Conservation (phyloP, 2,113 vertebrate genomes). For the pig (Sus scrofa) region T2T-Sscrofa CM000824.6:46879001-46879500, state of each 20-base stretch:
- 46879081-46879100: rapidly evolving
- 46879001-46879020: neutral
- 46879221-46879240: neutral
- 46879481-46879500: neutral
- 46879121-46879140: neutral
- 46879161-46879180: neutral
- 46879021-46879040: neutral
- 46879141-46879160: neutral
- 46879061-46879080: neutral
- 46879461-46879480: neutral
- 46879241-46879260: rapidly evolving
- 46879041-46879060: neutral
- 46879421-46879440: neutral
- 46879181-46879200: neutral
- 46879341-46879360: neutral
- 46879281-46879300: neutral
- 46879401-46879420: neutral
- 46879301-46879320: neutral
- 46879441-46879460: neutral
- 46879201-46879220: rapidly evolving
- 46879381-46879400: neutral
- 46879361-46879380: neutral
- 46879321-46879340: neutral
- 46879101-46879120: neutral
- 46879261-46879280: neutral